Evolutionary conservation across 2,113 vertebrate genomes (phyloP).

Genomic region (Seriola quinqueradiata): DNA sequence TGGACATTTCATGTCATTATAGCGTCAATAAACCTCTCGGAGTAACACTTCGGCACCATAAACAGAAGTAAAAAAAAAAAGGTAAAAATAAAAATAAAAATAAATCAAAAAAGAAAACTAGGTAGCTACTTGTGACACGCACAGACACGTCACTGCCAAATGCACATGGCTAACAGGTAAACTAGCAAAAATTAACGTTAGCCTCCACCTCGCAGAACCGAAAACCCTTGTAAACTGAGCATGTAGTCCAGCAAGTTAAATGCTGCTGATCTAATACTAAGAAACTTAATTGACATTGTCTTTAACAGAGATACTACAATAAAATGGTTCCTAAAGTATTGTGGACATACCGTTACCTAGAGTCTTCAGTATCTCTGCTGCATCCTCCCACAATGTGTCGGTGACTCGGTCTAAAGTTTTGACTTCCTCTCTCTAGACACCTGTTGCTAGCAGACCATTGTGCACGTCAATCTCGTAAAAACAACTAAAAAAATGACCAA

Average conservation of each 20-base stretch:
- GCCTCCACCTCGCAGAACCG: background rate
- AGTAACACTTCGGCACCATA: background rate
- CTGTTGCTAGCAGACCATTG: background rate
- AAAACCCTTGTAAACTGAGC: background rate
- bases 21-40: background rate
- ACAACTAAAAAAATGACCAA: no score
- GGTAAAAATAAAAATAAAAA: no score
- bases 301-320: background rate
- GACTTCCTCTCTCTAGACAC: background rate
- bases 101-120: no score
- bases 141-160: background rate
- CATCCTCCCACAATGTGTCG: background rate
- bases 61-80: background rate
- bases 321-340: background rate
- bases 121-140: background rate
- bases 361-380: background rate
- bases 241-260: background rate
- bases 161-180: background rate
- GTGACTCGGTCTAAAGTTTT: no score
- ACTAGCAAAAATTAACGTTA: background rate
- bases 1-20: background rate
- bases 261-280: background rate
- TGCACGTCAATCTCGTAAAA: background rate
- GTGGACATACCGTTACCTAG: background rate
- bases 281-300: fast-evolving